Percentiles rank a stretch among this genome's conserved stretches.
These are phyloP conservation scores for Sphenopsis melanotis DNA, from an alignment of 2,797 vertebrate species.

Conservation along the genomic window DNA sequence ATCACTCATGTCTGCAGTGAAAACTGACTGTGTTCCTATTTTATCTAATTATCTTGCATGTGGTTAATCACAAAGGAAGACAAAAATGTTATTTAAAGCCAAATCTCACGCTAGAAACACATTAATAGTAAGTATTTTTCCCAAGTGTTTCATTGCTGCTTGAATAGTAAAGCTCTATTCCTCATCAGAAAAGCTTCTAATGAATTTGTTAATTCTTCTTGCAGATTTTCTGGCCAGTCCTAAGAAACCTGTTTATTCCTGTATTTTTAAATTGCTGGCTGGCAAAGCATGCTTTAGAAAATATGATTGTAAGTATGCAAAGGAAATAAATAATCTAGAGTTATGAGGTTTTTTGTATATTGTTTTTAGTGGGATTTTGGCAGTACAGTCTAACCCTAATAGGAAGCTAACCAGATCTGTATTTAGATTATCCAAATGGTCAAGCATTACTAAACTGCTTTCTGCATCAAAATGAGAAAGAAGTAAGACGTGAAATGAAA, in stretches of 20 bases:
- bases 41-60: neutral
- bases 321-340: neutral
- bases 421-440: neutral
- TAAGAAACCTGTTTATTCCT: conserved; percentile 82
- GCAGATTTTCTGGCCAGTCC: conserved; percentile 82
- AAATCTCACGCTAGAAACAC: neutral
- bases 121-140: neutral
- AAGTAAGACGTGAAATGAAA: neutral
- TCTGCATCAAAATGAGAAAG: conserved; percentile 1
- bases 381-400: neutral
- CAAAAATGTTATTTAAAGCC: neutral
- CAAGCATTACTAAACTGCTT: neutral
- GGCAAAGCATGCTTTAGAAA: conserved; percentile 83
- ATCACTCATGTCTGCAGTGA: neutral
- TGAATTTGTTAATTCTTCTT: conserved; percentile 51
- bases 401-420: neutral
- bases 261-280: conserved; percentile 85
- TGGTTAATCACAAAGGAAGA: neutral
- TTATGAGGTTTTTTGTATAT: neutral
- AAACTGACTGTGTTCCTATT: neutral
- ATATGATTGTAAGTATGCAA: conserved; percentile 83
- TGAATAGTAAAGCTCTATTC: neutral
- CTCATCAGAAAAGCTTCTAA: conserved; percentile 7
- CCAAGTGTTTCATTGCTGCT: neutral
- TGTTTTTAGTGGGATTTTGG: neutral